These are phyloP conservation scores for Tridacna gigas DNA, from an alignment of 2,888 invertebrate species.

Conservation along the genomic window DNA sequence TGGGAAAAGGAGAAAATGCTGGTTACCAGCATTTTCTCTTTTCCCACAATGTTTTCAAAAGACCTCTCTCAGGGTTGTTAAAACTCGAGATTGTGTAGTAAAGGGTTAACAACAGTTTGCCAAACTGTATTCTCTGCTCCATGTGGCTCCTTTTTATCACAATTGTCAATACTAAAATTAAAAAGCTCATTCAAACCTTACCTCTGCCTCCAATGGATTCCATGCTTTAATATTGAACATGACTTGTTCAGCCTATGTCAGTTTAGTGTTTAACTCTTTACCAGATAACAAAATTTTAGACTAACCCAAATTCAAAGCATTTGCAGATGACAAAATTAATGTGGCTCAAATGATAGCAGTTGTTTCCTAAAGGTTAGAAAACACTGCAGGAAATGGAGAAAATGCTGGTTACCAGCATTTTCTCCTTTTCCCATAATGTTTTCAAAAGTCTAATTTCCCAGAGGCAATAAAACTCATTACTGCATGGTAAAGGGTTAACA, in stretches of 20 bases:
- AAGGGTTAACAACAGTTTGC: background rate
- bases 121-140: too few relatives aligned
- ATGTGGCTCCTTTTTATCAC: too few relatives aligned
- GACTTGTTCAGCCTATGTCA: too few relatives aligned
- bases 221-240: too few relatives aligned
- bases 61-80: background rate
- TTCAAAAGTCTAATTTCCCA: background rate
- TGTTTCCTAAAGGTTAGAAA: background rate
- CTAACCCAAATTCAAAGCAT: background rate
- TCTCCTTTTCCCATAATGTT: background rate
- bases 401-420: background rate
- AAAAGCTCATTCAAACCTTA: too few relatives aligned
- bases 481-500: constrained; percentile 44
- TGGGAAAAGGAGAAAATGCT: too few relatives aligned
- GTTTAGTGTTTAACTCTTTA: background rate
- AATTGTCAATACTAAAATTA: too few relatives aligned
- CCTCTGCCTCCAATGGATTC: too few relatives aligned
- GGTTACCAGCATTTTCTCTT: constrained; percentile 2
- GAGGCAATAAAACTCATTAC: background rate
- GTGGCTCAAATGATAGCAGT: too few relatives aligned
- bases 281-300: background rate
- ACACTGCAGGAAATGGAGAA: background rate
- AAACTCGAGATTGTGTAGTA: background rate
- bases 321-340: too few relatives aligned
- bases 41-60: constrained; percentile 8